phyloP scores from a whole-genome alignment of 2,113 vertebrate genomes.

The Anolis sagrei region DNA sequence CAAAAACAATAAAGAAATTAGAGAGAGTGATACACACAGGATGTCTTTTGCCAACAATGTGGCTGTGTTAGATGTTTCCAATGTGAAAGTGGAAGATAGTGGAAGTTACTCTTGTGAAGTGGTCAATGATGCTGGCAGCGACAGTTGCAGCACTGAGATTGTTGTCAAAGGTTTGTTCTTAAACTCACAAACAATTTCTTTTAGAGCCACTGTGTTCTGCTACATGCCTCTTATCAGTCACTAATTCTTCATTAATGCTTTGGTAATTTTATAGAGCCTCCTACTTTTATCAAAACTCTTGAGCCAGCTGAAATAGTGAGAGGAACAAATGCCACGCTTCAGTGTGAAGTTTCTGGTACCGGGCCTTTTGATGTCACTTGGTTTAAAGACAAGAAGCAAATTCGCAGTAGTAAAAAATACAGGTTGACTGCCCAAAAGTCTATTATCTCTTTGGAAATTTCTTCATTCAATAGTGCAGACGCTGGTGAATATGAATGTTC shows the following conservation, averaged over 20 bases:
- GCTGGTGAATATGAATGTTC: slow-evolving; percentile 96
- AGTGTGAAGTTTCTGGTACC: slow-evolving; percentile 92
- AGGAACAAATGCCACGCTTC: slow-evolving; percentile 85
- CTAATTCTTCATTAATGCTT: slow-evolving; percentile 57
- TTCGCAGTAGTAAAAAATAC: slow-evolving; percentile 90
- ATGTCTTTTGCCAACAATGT: slow-evolving; percentile 86
- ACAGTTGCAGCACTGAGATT: slow-evolving; percentile 88
- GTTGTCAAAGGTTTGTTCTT: slow-evolving; percentile 94
- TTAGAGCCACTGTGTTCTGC: slow-evolving; percentile 32
- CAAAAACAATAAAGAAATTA: slow-evolving; percentile 92
- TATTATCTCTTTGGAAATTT: slow-evolving; percentile 88
- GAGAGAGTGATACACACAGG: slow-evolving; percentile 86
- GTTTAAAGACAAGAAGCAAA: slow-evolving; percentile 94
- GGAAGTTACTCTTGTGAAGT: slow-evolving; percentile 95
- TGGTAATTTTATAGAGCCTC: slow-evolving; percentile 88
- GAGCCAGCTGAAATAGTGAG: slow-evolving; percentile 90
- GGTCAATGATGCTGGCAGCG: slow-evolving; percentile 92
- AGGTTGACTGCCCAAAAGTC: slow-evolving; percentile 86
- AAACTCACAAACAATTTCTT: slow-evolving; percentile 6
- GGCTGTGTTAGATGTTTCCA: slow-evolving; percentile 85
- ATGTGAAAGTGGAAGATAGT: slow-evolving; percentile 87
- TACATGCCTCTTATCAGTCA: not conserved
- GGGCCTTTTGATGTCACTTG: slow-evolving; percentile 95
- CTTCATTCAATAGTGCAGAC: slow-evolving; percentile 92
- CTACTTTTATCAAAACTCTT: slow-evolving; percentile 90